These are phyloP conservation scores for Tethea ocularis DNA, from an alignment of 2,888 invertebrate species.

Conservation along the genomic window DNA sequence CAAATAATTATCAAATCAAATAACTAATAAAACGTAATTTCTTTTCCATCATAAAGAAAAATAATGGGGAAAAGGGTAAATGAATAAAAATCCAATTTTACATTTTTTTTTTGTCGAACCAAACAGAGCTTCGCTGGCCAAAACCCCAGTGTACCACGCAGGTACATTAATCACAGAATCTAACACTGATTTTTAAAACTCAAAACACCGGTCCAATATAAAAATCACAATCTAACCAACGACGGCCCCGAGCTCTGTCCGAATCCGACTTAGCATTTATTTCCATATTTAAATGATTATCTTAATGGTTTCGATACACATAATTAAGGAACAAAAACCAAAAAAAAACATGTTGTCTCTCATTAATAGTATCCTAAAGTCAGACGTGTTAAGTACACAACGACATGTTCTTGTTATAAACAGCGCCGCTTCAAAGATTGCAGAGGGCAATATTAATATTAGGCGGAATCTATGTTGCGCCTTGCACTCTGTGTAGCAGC, in stretches of 20 bases:
- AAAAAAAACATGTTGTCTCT: conserved; percentile 74
- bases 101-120: conserved; percentile 66
- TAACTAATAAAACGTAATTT: too few species aligned
- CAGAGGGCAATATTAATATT: conserved; percentile 78
- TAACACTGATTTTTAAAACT: conserved; percentile 64
- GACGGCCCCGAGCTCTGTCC: conserved; percentile 60
- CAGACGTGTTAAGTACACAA: conserved; percentile 75
- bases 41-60: too few species aligned
- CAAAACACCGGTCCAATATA: conserved; percentile 70
- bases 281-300: conserved; percentile 78
- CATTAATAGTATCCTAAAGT: conserved; percentile 74
- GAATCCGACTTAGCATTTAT: conserved; percentile 68
- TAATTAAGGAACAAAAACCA: conserved; percentile 84
- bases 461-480: conserved; percentile 81
- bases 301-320: conserved; percentile 77
- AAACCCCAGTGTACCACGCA: conserved; percentile 60
- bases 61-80: conserved; percentile 7
- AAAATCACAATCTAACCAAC: conserved; percentile 74
- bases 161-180: conserved; percentile 80
- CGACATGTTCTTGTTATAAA: conserved; percentile 54
- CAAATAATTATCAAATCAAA: too few species aligned
- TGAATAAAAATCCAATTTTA: conserved; percentile 32
- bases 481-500: conserved; percentile 76
- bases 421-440: conserved; percentile 77
- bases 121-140: conserved; percentile 65